Percentiles rank a stretch among this genome's conserved stretches.
These are phyloP conservation scores for Acanthaster planci DNA, from an alignment of 35 echinoderm and acorn worm genomes.

Conservation along the genomic window DNA sequence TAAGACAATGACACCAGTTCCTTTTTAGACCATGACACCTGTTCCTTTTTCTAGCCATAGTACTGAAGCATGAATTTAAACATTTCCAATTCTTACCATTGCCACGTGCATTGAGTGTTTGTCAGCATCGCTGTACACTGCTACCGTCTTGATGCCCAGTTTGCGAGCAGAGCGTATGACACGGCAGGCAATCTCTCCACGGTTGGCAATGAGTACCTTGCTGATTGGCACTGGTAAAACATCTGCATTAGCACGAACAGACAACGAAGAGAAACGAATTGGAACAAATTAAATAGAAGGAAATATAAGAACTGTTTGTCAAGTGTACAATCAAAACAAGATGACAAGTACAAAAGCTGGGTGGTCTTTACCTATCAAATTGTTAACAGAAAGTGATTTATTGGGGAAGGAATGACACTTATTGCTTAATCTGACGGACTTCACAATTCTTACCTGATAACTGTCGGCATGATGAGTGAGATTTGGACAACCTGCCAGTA, in stretches of 20 bases:
- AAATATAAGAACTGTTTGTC: too few species aligned
- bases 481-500: neutral
- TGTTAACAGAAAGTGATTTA: too few species aligned
- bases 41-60: too few species aligned
- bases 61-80: neutral
- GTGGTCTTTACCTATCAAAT: too few species aligned
- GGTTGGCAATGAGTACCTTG: conserved; percentile 95
- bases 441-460: neutral
- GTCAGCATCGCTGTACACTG: conserved; percentile 98
- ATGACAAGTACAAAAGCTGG: too few species aligned
- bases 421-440: neutral
- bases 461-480: neutral
- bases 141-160: conserved; percentile 90
- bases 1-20: too few species aligned
- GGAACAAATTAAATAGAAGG: too few species aligned
- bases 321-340: too few species aligned
- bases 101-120: conserved; percentile 90
- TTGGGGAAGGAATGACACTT: neutral
- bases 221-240: conserved; percentile 41
- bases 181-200: conserved; percentile 96
- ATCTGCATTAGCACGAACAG: too few species aligned
- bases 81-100: conserved; percentile 62
- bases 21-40: too few species aligned
- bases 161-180: conserved; percentile 86
- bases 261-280: too few species aligned